Percentiles rank a stretch among this genome's conserved stretches.
Conservation (phyloP, 2,797 vertebrate genomes). For the Hemitrygon akajei region DNA sequence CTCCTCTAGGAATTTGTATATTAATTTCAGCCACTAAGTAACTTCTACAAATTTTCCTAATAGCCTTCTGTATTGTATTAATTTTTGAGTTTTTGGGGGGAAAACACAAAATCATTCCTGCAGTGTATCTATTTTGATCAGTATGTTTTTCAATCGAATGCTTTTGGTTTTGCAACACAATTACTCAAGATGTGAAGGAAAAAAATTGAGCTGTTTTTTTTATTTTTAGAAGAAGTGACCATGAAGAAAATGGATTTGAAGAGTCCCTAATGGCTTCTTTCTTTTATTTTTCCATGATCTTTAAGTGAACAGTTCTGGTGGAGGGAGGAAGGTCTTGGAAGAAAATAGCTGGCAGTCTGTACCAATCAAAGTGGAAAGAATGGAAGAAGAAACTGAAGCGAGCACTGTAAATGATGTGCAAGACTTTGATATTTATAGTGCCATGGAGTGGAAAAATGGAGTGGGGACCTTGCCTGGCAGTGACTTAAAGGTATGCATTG, state of each 20-base stretch:
- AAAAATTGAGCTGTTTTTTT: neutral
- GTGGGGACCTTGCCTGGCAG: constrained; percentile 32
- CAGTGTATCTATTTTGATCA: neutral
- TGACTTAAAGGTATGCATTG: constrained; percentile 31
- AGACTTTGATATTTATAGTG: constrained; percentile 35
- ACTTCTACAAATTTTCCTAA: neutral
- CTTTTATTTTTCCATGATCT: constrained; percentile 6
- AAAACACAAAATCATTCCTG: neutral
- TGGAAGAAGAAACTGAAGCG: constrained; percentile 14
- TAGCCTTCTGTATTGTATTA: neutral
- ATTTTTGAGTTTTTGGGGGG: neutral
- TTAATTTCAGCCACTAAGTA: neutral
- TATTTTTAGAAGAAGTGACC: neutral
- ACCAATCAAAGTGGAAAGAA: constrained; percentile 35
- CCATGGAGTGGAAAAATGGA: constrained; percentile 36
- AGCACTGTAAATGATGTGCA: neutral
- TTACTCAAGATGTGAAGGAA: neutral
- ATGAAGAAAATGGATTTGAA: neutral
- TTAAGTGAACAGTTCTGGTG: constrained; percentile 25
- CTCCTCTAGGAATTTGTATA: neutral
- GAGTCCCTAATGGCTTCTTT: neutral
- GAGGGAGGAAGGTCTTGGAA: neutral
- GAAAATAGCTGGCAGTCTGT: constrained; percentile 16
- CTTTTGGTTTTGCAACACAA: neutral
- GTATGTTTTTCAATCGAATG: neutral